These are phyloP conservation scores for Galleria mellonella DNA, from an alignment of 1,140 invertebrate species.

Conservation along the genomic window DNA sequence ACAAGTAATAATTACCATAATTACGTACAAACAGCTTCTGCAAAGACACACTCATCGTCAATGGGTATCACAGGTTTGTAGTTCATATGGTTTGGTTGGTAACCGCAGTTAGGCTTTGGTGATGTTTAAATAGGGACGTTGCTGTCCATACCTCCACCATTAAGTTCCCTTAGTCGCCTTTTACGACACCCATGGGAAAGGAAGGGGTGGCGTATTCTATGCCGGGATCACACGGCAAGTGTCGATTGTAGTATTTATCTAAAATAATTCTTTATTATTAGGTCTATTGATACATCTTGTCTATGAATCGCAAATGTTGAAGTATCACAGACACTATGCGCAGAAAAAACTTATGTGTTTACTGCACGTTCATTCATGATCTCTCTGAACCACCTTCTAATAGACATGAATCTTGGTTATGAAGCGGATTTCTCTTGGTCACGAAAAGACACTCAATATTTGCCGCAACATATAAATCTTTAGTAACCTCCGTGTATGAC, in stretches of 20 bases:
- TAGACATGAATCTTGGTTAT: neutral
- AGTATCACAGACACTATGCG: neutral
- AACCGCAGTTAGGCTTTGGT: too few species aligned
- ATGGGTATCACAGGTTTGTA: too few species aligned
- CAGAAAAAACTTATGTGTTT: neutral
- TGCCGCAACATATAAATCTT: neutral
- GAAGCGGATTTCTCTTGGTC: neutral
- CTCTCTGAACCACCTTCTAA: neutral
- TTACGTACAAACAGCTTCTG: too few species aligned
- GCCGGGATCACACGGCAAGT: too few species aligned
- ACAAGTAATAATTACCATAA: too few species aligned
- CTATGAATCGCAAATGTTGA: neutral
- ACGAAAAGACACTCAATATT: neutral
- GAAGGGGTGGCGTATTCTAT: too few species aligned
- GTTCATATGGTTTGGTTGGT: too few species aligned
- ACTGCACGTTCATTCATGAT: neutral
- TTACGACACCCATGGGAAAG: too few species aligned
- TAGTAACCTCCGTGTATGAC: slow-evolving; percentile 3
- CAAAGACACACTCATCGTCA: too few species aligned
- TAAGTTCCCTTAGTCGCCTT: too few species aligned
- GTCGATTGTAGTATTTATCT: neutral
- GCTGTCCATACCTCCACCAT: too few species aligned
- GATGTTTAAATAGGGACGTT: too few species aligned
- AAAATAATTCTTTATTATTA: neutral
- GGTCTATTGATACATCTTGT: neutral